Evolutionary conservation across 2,797 vertebrate genomes (phyloP), one percentile per base, ranked within the genome.

Genomic region (Poecilia picta): DNA sequence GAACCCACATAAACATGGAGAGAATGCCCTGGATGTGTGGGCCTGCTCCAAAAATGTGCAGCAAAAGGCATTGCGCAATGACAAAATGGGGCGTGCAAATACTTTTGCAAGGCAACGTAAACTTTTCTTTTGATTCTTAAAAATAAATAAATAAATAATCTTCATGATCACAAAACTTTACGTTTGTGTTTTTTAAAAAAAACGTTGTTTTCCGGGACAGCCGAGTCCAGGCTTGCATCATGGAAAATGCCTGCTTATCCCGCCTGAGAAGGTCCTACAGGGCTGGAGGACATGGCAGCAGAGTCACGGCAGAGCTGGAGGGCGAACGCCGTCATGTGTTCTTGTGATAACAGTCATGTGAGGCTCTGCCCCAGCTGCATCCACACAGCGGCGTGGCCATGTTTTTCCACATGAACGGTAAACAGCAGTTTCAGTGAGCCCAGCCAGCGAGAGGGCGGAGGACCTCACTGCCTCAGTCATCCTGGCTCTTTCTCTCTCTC

Each of bases 381-480:
- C 76, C 31, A 49, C 51, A 73, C 72, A 13, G 81, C 16, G 49
- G 45, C 16, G 41, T 41, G 70, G 68, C 62, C 25, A 55, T 72
- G 78, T 75, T 78, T 68, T 74, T 66, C 64, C 74, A 73, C 68
- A 45, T 53, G 33, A 81, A 76, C 25, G 49, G 82, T 77, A 87
- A 83, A 81, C 49, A 74, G 78, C 3, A 0, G 72, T 79, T 82
- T 41, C 13, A 66, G 46, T 46, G 7, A 31, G 76, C 73, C 45
- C 0, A n/a, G 57, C 80, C 73, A 78, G 66, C 7, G 3, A 84
- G 82, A 73, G 88, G 88, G 87, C 73, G 87, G 87, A 90, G 86
- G 83, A 85, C 83, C 77, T 85, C n/a, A 0, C 77, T 80, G 57
- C 28, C 73, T 81, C 87, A 79, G 76, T 73, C 84, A 72, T 75